phyloP scores from a whole-genome alignment of 2,888 invertebrate species.

The Chloromyia formosa region DNA sequence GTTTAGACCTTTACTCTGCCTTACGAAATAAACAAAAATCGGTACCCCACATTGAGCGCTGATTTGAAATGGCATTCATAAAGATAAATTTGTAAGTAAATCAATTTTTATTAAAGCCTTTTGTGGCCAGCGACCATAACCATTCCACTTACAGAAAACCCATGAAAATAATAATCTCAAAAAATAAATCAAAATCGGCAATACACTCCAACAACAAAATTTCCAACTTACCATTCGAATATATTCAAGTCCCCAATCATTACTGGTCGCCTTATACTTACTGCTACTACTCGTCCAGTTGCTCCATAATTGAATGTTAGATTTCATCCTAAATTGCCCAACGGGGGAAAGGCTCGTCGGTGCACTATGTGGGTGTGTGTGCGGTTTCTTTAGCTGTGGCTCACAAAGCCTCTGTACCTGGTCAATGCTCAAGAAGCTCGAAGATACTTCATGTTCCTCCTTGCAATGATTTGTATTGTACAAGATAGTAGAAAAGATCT shows the following conservation, averaged over 20 bases:
- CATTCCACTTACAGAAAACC: no score
- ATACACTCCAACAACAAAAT: no score
- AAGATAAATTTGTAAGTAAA: no score
- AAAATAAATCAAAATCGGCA: no score
- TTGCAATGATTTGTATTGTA: slow-evolving; percentile 1
- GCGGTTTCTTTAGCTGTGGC: not conserved
- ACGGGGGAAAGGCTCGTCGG: not conserved
- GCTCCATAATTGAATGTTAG: not conserved
- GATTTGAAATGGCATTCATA: no score
- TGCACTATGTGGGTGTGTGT: not conserved
- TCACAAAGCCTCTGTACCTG: not conserved
- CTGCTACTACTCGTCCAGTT: not conserved
- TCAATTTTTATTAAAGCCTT: no score
- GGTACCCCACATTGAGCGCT: no score
- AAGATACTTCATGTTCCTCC: slow-evolving; percentile 5
- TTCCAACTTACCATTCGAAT: not conserved
- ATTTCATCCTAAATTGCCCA: not conserved
- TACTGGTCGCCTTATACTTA: slow-evolving; percentile 2
- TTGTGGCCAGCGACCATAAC: no score
- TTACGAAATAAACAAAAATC: no score
- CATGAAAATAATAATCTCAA: no score
- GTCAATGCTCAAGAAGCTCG: not conserved
- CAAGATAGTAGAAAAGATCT: not conserved
- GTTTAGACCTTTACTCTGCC: no score
- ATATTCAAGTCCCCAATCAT: not conserved